Conservation (phyloP, 2,888 invertebrate genomes). For the Drosophila imparisetae region DNA sequence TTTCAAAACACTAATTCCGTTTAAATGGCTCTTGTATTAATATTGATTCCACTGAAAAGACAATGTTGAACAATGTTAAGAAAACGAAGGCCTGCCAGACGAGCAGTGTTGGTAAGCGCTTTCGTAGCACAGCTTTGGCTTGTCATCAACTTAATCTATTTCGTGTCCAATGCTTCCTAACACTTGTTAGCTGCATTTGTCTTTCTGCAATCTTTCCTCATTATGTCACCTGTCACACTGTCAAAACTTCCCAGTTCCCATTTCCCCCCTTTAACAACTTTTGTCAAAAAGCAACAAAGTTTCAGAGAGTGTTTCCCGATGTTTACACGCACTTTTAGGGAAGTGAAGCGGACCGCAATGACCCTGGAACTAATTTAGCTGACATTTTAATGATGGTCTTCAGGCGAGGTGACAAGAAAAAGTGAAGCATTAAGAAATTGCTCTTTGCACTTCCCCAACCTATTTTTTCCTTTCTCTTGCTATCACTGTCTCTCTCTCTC, state of each 20-base stretch:
- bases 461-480: background rate
- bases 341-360: slow-evolving; percentile 35
- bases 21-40: background rate
- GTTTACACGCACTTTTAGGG: slow-evolving; percentile 36
- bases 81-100: background rate
- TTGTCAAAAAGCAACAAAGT: slow-evolving; percentile 29
- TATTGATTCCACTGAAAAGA: background rate
- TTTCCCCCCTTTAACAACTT: background rate
- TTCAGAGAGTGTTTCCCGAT: slow-evolving; percentile 42
- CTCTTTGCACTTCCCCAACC: slow-evolving; percentile 14
- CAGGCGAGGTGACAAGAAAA: slow-evolving; percentile 53
- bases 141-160: background rate
- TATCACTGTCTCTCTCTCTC: background rate
- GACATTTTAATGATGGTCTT: slow-evolving; percentile 44
- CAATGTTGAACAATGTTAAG: background rate
- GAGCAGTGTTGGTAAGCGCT: background rate
- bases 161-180: slow-evolving; percentile 30
- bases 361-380: slow-evolving; percentile 53
- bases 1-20: background rate
- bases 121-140: background rate
- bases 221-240: slow-evolving; percentile 58
- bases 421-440: slow-evolving; percentile 38
- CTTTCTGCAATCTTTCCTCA: slow-evolving; percentile 36
- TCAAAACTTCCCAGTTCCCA: slow-evolving; percentile 17
- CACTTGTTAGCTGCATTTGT: slow-evolving; percentile 29